phyloP scores from a whole-genome alignment of 1,140 invertebrate genomes.

The Scaptomyza hsui region DNA sequence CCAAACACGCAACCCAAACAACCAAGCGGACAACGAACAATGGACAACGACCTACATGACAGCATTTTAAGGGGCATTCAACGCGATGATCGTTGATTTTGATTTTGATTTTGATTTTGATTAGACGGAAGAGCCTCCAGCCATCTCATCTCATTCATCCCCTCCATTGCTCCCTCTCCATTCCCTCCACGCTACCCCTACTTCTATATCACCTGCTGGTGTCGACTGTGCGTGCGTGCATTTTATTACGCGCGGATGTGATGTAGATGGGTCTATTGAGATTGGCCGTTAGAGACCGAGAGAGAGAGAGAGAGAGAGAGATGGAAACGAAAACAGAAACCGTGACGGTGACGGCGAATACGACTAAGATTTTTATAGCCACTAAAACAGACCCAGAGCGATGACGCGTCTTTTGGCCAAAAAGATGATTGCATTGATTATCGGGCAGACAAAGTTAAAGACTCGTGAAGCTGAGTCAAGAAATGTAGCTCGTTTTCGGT shows the following conservation, averaged over 20 bases:
- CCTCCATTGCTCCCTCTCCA: background rate
- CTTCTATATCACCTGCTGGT: slow-evolving; percentile 28
- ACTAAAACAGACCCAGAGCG: slow-evolving; percentile 3
- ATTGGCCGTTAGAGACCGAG: slow-evolving; percentile 6
- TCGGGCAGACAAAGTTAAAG: slow-evolving; percentile 17
- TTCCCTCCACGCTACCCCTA: background rate
- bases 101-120: slow-evolving; percentile 73
- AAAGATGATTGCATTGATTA: slow-evolving; percentile 36
- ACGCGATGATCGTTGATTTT: slow-evolving; percentile 62
- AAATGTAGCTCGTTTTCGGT: background rate
- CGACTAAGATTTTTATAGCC: slow-evolving; percentile 33
- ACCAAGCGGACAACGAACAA: no score
- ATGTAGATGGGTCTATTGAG: slow-evolving; percentile 48
- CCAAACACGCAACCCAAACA: slow-evolving; percentile 62
- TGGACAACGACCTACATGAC: slow-evolving; percentile 42
- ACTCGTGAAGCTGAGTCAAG: slow-evolving; percentile 1
- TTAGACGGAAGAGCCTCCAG: slow-evolving; percentile 49
- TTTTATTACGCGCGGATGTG: slow-evolving; percentile 78
- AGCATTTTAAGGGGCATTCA: slow-evolving; percentile 54
- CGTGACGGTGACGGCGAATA: background rate
- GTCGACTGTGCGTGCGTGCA: slow-evolving; percentile 71
- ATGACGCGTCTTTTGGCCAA: slow-evolving; percentile 9
- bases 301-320: no score
- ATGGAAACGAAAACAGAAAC: background rate
- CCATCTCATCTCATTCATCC: background rate